Base-by-base conservation (phyloP, 2,797 vertebrate genomes). In the Urophycis tenuis region DNA sequence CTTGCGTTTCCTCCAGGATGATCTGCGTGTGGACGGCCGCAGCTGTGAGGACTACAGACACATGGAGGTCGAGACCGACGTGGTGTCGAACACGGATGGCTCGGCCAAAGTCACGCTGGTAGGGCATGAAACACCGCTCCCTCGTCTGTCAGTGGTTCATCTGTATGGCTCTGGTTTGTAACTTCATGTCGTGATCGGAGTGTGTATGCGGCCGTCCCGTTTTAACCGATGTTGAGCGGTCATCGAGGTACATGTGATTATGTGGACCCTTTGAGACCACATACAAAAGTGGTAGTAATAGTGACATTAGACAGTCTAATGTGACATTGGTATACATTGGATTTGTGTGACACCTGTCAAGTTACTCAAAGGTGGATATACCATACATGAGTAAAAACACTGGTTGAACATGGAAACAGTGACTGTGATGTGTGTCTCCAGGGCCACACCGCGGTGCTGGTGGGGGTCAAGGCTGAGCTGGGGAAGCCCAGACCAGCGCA, bases 81-180 rank as follows among this genome's bases (percentile, higher is more conserved):
- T 98, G 73, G 96, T 99, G 9, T 99, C 97, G 71, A 99, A 99
- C 89, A 99, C 97, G 78, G 97, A 96, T 14, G 97, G 97, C 6
- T 99, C 98, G 17, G 95, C 97, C 11, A 95, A 96, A 89, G 95
- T 98, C 77, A 95, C 95, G 45, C 91, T 99, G 92, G 98, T 98
- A 91, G 91, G 89, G 71, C 34, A 1, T 10, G 2, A 35, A 10
- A 10, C 71, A 36, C 30, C 5, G 8, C 60, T 67, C 1, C 19
- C 2, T 49, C 14, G 45, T 67, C 25, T 64, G 53, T 22, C 53
- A 15, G 12, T 53, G 49, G 14, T 39, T 39, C 36, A 39, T 39
- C 12, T 12, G 12, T 39, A 39, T 15, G 36, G 14, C 14, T 39
- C 0, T 39, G 11, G 12, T 39, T 12, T 39, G 11, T 11, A 39